Evolutionary conservation across 2,797 vertebrate species (phyloP), one percentile per base, ranked within the genome.

Genomic region (Salarias fasciatus): DNA sequence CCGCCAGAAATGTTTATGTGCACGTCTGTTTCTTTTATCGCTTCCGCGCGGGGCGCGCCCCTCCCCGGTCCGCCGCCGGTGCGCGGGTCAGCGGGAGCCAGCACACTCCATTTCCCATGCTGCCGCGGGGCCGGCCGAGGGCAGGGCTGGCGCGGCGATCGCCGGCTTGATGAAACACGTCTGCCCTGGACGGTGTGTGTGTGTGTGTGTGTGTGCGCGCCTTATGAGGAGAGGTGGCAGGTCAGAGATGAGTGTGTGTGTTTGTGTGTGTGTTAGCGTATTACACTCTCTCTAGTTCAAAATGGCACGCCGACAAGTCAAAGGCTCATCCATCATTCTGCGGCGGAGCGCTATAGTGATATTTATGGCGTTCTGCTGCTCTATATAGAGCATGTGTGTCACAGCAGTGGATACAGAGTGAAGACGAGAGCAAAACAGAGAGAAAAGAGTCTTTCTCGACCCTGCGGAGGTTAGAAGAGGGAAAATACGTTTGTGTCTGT

Each of bases 51-150:
- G 52, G 37, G 36, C 7, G n/a, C 31, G 38, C 31, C 12, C 36
- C 28, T 29, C 38, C 4, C 44, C 18, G 18, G 18, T 50, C 59
- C 31, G 57, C 73, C 44, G 54, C 36, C n/a, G 36, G 76, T 50
- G 71, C 75, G 70, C 58, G 80, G 84, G 88, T 88, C 80, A 83
- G 60, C 9, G 56, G 47, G 1, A 77, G 69, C 69, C 55, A 43
- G 69, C 82, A 62, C 81, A 90, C 85, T 88, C 82, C 82, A 89
- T 88, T 85, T 86, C 86, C 87, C 85, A 86, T 77, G 65, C 43
- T 88, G 82, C 86, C 15, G 37, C 3, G 29, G 78, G 78, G 79
- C 77, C 36, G 68, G 62, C 75, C 36, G 5, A 71, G 66, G 74
- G 78, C 78, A 79, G 69, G 12, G 44, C 13, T 5, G 33, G 42